Evolutionary conservation across 2,888 invertebrate species (phyloP), one percentile per base, ranked within the genome.

Genomic region (Azorinus chamasolen): DNA sequence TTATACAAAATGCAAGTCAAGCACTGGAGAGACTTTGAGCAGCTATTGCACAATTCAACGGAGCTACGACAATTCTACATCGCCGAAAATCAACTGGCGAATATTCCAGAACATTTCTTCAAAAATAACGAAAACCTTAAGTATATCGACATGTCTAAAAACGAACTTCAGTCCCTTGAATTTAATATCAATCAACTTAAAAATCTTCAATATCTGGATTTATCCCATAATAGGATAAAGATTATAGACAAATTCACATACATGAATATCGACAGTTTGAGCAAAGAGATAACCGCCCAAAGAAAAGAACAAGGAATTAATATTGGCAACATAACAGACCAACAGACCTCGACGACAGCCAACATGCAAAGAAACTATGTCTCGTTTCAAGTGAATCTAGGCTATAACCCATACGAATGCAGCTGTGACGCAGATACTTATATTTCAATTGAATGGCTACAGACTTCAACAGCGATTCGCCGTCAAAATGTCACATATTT

Each of bases 111-210:
- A 14, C 48, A 55, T 39, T 45, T 57, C 16, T 65, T 65, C 37
- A 16, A 16, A n/a, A 20, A 65, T 22, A 65, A 65, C 22, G 8
- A n/a, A 20, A 22, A 46, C 4, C 25, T 65, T 12, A 8, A 16
- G n/a, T 20, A 37, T 12, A 32, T 65, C 16, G 25, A 65, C 22
- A 18, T 65, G 37, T 55, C 65, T 16, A 10, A 37, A 16, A 65
- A 65, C 39, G 16, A 22, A 2, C 22, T 65, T 5, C 25, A 27
- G 5, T 6, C 22, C 16, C 18, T 65, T n/a, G 46, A 32, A 24
- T 65, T 65, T 41, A 46, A 48, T 37, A 22, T 65, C 45, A 16
- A 65, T 24, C 45, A 65, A 46, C 22, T 65, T 12, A 57, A 2
- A 27, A 27, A 39, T 16, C 48, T 65, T 12, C n/a, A 46, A 48